A percentile compares a stretch with the other conserved stretches of the same genome.
Conservation (phyloP, 2,888 invertebrate species). For the Caradrina kadenii region DNA sequence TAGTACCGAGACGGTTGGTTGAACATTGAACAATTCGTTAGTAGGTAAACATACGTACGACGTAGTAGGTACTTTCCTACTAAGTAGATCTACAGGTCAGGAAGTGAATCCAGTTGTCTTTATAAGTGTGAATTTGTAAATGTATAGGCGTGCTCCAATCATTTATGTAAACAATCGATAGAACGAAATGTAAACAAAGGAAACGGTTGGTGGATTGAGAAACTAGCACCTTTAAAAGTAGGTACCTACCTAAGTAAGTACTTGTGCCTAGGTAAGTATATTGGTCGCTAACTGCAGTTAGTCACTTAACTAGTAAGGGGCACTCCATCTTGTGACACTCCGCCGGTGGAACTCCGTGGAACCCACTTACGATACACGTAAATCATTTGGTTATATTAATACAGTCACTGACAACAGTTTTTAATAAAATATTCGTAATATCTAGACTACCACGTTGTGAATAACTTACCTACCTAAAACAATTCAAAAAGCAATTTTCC, state of each 20-base stretch:
- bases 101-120: slow-evolving; percentile 42
- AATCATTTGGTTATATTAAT: slow-evolving; percentile 56
- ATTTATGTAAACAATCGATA: slow-evolving; percentile 72
- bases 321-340: slow-evolving; percentile 71
- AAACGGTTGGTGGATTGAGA: slow-evolving; percentile 70
- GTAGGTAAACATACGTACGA: slow-evolving; percentile 33
- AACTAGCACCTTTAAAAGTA: slow-evolving; percentile 66
- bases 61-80: neutral
- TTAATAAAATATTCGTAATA: neutral
- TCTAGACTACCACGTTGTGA: neutral
- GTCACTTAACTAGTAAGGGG: slow-evolving; percentile 65
- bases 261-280: slow-evolving; percentile 29
- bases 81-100: slow-evolving; percentile 5
- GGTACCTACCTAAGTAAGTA: slow-evolving; percentile 13
- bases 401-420: slow-evolving; percentile 63
- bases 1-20: slow-evolving; percentile 30
- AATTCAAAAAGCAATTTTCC: neutral
- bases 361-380: slow-evolving; percentile 76
- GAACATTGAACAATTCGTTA: slow-evolving; percentile 32
- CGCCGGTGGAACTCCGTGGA: slow-evolving; percentile 78
- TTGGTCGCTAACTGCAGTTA: slow-evolving; percentile 74
- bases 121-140: slow-evolving; percentile 64
- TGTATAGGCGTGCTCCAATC: slow-evolving; percentile 66
- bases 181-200: slow-evolving; percentile 69
- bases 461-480: neutral